Evolutionary conservation across 2,113 vertebrate genomes (phyloP), one percentile per base, ranked within the genome.

Genomic region (Nothobranchius kuhntae): DNA sequence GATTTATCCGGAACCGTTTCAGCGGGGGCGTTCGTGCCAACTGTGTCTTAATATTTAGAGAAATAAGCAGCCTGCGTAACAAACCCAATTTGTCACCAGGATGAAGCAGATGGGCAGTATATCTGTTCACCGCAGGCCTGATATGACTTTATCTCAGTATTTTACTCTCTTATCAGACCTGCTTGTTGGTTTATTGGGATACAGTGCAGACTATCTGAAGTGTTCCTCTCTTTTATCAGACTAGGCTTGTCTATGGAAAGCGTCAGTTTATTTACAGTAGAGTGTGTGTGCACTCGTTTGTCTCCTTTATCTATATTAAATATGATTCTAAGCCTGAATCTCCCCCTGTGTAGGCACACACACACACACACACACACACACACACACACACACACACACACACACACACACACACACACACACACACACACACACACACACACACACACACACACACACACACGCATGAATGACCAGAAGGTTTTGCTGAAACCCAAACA

Each of bases 1-100:
- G 82, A 87, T 89, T 87, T 86, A 71, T 73, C 53, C 72, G 58
- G 44, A 82, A 82, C 67, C 68, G 68, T 75, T 83, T 83, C 63
- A 77, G 62, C 70, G 42, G 40, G 55, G 56, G 21, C 45, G 10
- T 4, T 21, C 11, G 5, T 61, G 82, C 82, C 85, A 77, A 68
- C 61, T 63, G 61, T 61, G 78, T 68, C 67, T 81, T 78, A 71
- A 70, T 51, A 65, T 47, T 26, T 53, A 58, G 56, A 68, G 57
- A 60, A 80, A 78, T 67, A 80, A 73, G 71, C 79, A 77, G 77
- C 67, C 55, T 57, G 66, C 56, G 65, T 74, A 77, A 82, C 65
- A 65, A 83, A 73, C 65, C 71, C 71, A 82, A 77, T 87, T 83
- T 81, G 68, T 84, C 81, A 75, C 46, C 61, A 61, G 53, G 35